Evolutionary conservation across 2,888 invertebrate genomes (phyloP), one percentile per base, ranked within the genome.

Genomic region (Eubasilissa splendida): DNA sequence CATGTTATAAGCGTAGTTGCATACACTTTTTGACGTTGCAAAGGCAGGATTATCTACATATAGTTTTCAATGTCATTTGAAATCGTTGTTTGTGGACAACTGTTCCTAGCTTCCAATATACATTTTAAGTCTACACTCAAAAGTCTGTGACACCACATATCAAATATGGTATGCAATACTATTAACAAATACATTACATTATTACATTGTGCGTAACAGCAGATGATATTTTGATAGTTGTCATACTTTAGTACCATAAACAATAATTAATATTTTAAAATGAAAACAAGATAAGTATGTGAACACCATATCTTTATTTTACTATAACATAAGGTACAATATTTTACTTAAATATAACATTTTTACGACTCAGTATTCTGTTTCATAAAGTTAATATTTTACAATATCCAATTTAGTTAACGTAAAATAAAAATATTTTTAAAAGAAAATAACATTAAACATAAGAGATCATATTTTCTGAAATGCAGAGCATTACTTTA

Each of bases 391-490:
- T 70, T 60, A 42, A 68, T 14, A 58, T 31, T 71, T 54, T 59
- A 68, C 58, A 68, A 77, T 56, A 77, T 68, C n/a, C 31, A 31
- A 75, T 75, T 65, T 70, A 76, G 56, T 71, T 59, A 80, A 63
- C 66, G 71, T 42, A 76, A 31, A 71, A 80, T 76, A 80, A 63
- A 76, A 70, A 63, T 80, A 80, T 76, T 65, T 70, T 59, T 54
- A 71, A 73, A 54, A 74, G 68, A 78, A 76, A 73, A 81, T 81
- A 81, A 81, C 77, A 78, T 81, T 78, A 65, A 78, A 53, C 54
- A 68, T 66, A 78, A 75, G 82, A 82, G 82, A 82, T 82, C 82
- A 82, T 82, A 77, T 77, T 80, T 82, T 82, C 74, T 80, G 80
- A 82, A 80, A 82, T 82, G 77, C 80, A 80, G 76, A 75, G 79